Base-by-base conservation (phyloP, 2,113 vertebrate genomes). In the Neolamprologus brichardi region DNA sequence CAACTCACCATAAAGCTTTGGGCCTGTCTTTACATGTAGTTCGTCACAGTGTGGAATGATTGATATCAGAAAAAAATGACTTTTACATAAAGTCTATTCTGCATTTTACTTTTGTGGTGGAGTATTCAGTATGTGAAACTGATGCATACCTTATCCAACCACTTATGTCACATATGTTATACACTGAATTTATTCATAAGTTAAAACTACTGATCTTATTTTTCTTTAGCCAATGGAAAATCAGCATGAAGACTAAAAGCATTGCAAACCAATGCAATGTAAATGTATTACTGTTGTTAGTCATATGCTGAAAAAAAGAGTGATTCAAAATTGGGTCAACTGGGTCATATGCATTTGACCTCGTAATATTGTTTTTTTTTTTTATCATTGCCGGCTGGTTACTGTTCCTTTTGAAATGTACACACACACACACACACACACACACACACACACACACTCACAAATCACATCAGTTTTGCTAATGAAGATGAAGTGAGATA, bases 401-500 rank as follows among this genome's bases (percentile, higher is more conserved):
- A 17, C 25, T 30, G 56, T 60, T 60, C 0, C 25, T 30, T 60
- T 30, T 60, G 8, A 60, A 6, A 2, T 9, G 23, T 2, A 28
- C 91, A 56, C 17, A 51, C 60, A 82, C 49, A 52, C 34, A 60
- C 64, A 54, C 39, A 72, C 53, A 81, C 70, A 81, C 30, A 78
- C 51, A 25, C 44, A 75, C 77, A 41, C 44, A 60, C 83, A 44
- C 70, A 83, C 81, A 44, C 49, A 58, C 79, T 56, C 91, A 91
- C 90, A 92, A 94, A 94, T 92, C 88, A 93, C 88, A 95, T 85
- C 88, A 90, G 86, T 83, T 88, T 90, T 87, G 28, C 88, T 96
- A 96, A 95, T 96, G 95, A 96, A 95, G 96, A 96, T 95, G 92
- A 95, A 96, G 94, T 96, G 95, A 95, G 93, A 95, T 95, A 93